Percentiles rank a stretch among this genome's conserved stretches.
phyloP scores from a whole-genome alignment of 2,797 vertebrate species.

The Lemur catta region DNA sequence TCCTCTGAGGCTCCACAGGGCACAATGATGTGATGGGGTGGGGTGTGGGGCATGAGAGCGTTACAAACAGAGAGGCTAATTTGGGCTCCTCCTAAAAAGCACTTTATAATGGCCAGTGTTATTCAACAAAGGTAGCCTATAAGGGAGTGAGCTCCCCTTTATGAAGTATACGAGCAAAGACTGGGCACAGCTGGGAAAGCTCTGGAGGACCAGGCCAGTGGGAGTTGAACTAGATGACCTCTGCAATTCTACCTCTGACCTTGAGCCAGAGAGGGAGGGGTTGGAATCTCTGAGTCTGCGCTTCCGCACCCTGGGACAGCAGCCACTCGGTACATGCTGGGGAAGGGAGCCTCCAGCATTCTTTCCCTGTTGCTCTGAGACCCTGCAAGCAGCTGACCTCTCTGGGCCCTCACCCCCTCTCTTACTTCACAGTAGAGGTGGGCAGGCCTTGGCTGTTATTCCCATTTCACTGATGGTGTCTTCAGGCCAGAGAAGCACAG shows the following conservation, averaged over 20 bases:
- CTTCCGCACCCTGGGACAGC: background rate
- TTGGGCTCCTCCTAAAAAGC: background rate
- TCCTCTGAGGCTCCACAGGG: background rate
- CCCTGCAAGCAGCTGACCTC: background rate
- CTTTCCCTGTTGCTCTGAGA: background rate
- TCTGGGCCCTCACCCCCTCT: background rate
- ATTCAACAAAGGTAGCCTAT: background rate
- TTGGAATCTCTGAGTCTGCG: background rate
- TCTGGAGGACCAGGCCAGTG: background rate
- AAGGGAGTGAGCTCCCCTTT: background rate
- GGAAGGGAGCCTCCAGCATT: background rate
- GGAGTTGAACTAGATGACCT: background rate
- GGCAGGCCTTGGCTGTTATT: background rate
- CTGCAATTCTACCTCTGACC: background rate
- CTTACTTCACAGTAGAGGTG: background rate
- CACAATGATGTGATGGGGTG: background rate
- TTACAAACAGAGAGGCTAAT: background rate
- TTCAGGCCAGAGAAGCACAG: background rate
- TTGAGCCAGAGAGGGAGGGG: background rate
- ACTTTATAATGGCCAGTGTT: background rate
- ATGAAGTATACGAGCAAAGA: background rate
- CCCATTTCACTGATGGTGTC: background rate
- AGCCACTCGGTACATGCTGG: background rate
- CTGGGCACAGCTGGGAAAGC: background rate
- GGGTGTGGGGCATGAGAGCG: background rate